A percentile compares a stretch with the other conserved stretches of the same genome.
These are phyloP conservation scores for Akabosia matsudoensis DNA, from an alignment of 1,140 invertebrate species.

Conservation along the genomic window DNA sequence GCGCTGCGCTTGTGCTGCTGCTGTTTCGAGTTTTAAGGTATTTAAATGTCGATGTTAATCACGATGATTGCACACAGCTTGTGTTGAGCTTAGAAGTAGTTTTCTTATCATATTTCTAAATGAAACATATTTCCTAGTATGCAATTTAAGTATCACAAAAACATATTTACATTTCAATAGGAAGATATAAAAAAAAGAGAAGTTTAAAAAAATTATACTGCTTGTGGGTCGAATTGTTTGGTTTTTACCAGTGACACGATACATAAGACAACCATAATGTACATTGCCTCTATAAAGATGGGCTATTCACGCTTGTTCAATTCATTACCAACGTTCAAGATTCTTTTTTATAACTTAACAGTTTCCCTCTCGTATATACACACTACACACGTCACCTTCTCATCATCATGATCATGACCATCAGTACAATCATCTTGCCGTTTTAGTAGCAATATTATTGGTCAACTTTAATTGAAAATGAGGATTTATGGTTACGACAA, in stretches of 20 bases:
- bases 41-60: too few species aligned
- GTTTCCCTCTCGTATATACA: neutral
- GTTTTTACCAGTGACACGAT: too few species aligned
- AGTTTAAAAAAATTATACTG: neutral
- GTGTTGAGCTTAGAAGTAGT: too few species aligned
- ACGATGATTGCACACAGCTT: too few species aligned
- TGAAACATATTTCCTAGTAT: neutral
- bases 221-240: neutral
- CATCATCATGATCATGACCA: neutral
- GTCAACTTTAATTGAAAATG: conserved; percentile 23
- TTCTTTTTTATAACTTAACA: too few species aligned
- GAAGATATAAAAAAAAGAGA: neutral
- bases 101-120: neutral
- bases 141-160: too few species aligned
- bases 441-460: conserved; percentile 6
- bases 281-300: too few species aligned
- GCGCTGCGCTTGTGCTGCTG: too few species aligned
- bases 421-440: neutral
- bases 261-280: too few species aligned
- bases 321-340: too few species aligned
- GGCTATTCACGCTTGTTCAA: too few species aligned
- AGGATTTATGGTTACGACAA: conserved; percentile 25
- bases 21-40: too few species aligned
- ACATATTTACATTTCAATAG: neutral
- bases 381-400: neutral